Percentiles rank a stretch among this genome's conserved stretches.
These are phyloP conservation scores for Laticauda laticaudata DNA, from an alignment of 2,113 vertebrate genomes.

Conservation along the genomic window DNA sequence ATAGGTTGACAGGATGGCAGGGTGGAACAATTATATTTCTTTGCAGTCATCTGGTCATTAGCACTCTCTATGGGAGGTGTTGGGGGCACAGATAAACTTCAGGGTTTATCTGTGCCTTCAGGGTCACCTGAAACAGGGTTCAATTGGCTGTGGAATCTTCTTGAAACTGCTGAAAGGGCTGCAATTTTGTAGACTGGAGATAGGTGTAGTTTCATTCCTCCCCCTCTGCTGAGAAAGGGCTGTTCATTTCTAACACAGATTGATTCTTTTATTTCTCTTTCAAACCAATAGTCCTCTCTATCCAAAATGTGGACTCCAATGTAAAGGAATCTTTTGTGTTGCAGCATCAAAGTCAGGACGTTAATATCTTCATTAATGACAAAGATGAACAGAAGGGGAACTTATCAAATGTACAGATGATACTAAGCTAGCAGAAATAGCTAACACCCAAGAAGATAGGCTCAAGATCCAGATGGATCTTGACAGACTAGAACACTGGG, in stretches of 20 bases:
- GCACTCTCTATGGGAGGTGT: not conserved
- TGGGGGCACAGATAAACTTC: not conserved
- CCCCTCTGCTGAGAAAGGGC: not conserved
- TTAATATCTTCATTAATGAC: too few species aligned
- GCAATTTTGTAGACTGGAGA: not conserved
- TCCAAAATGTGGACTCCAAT: not conserved
- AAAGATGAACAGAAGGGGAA: too few species aligned
- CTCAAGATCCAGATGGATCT: too few species aligned
- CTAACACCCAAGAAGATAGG: too few species aligned
- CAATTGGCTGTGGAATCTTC: not conserved
- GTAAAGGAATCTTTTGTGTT: not conserved
- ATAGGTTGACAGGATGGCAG: not conserved
- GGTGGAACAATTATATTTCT: not conserved
- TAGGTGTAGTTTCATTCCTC: not conserved
- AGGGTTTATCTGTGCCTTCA: not conserved
- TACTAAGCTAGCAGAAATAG: too few species aligned
- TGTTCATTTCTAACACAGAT: not conserved
- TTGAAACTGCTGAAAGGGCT: not conserved
- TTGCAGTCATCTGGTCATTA: not conserved
- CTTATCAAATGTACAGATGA: too few species aligned
- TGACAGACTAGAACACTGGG: too few species aligned
- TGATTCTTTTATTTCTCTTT: not conserved
- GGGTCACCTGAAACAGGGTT: not conserved
- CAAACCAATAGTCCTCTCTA: not conserved
- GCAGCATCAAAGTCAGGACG: not conserved